Conservation (phyloP, 2,888 invertebrate genomes). For the Pollenia griseotomentosa region DNA sequence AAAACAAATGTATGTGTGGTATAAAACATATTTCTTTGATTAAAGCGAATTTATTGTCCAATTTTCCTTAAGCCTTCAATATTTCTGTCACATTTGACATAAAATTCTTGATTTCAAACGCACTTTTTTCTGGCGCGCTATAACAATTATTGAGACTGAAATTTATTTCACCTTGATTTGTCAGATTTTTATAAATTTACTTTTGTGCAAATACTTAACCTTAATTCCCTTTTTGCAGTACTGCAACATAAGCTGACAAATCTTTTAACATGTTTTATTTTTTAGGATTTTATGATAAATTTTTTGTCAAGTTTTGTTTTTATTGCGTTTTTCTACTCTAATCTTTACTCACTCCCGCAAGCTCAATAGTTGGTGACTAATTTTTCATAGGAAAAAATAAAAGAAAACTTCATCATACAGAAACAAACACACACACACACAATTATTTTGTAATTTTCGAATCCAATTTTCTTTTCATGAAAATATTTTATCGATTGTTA, state of each 20-base stretch:
- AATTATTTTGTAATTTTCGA: slow-evolving; percentile 33
- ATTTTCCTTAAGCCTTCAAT: slow-evolving; percentile 15
- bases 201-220: slow-evolving; percentile 62
- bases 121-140: slow-evolving; percentile 34
- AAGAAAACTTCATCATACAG: slow-evolving; percentile 14
- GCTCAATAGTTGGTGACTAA: slow-evolving; percentile 63
- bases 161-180: slow-evolving; percentile 60
- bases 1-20: background rate
- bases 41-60: slow-evolving; percentile 22
- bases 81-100: slow-evolving; percentile 58
- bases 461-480: slow-evolving; percentile 62
- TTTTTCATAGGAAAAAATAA: slow-evolving; percentile 24
- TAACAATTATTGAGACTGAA: slow-evolving; percentile 14
- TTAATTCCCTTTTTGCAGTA: slow-evolving; percentile 60
- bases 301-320: background rate
- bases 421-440: background rate
- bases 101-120: slow-evolving; percentile 51
- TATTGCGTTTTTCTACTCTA: slow-evolving; percentile 15
- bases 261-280: slow-evolving; percentile 51
- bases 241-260: slow-evolving; percentile 60
- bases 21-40: slow-evolving; percentile 32
- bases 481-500: slow-evolving; percentile 78
- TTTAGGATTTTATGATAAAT: too few relatives aligned
- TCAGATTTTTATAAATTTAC: slow-evolving; percentile 51
- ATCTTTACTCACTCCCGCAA: slow-evolving; percentile 44